Percentiles rank a stretch among this genome's conserved stretches.
These are phyloP conservation scores for Uloborus diversus DNA, from an alignment of 1,140 invertebrate species.

Conservation along the genomic window DNA sequence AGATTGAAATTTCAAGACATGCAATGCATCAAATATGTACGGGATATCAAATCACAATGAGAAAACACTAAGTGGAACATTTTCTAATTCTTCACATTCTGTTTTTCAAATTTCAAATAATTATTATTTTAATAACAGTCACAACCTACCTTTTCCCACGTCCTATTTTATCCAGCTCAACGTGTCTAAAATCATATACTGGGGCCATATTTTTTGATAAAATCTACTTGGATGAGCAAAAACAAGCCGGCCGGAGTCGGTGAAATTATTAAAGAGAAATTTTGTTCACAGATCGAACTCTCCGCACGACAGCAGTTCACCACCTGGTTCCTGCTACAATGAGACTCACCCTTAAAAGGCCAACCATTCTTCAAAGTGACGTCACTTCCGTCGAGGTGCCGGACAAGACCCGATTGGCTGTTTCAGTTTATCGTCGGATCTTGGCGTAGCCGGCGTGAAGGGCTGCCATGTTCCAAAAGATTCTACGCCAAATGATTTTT, in stretches of 20 bases:
- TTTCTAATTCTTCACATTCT: no score
- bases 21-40: no score
- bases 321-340: slow-evolving; percentile 43
- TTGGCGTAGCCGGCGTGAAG: background rate
- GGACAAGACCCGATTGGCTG: slow-evolving; percentile 14
- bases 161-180: slow-evolving; percentile 76
- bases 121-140: no score
- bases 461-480: background rate
- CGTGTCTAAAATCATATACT: slow-evolving; percentile 75
- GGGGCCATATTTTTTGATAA: slow-evolving; percentile 70
- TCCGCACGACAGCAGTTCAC: background rate
- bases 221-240: no score
- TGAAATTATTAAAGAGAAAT: background rate
- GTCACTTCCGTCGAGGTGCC: slow-evolving; percentile 37
- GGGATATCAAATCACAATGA: no score
- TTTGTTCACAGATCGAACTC: background rate
- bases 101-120: no score
- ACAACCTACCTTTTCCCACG: slow-evolving; percentile 74
- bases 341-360: slow-evolving; percentile 47
- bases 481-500: background rate
- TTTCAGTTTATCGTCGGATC: background rate
- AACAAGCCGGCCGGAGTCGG: no score
- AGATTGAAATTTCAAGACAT: no score
- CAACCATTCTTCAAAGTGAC: slow-evolving; percentile 33
- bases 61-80: no score